Conservation (phyloP, 2,888 invertebrate genomes). For the Mesodorylaimus sp. region DNA sequence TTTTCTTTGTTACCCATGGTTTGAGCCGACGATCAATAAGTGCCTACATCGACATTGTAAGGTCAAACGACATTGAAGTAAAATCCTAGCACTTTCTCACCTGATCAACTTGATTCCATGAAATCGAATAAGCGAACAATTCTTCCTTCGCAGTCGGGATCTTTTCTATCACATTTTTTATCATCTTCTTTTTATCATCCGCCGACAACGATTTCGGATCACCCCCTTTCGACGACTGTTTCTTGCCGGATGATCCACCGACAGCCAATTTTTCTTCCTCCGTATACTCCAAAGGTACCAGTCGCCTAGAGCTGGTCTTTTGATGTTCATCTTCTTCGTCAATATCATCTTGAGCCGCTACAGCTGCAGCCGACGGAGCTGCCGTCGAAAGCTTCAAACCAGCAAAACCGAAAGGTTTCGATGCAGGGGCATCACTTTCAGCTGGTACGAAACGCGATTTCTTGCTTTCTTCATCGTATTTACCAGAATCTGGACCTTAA, state of each 20-base stretch:
- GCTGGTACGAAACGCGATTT: too few species aligned
- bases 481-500: too few species aligned
- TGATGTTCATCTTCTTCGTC: conserved; percentile 1
- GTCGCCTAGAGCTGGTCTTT: conserved; percentile 14
- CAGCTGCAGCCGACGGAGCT: background rate
- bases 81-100: too few species aligned
- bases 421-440: background rate
- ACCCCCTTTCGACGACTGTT: too few species aligned
- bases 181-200: conserved; percentile 87
- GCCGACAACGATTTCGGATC: conserved; percentile 18
- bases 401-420: background rate
- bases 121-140: conserved; percentile 78
- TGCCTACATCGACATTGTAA: conserved; percentile 35
- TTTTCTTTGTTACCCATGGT: conserved; percentile 99
- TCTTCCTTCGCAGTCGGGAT: conserved; percentile 94
- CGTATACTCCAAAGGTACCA: conserved; percentile 7
- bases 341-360: background rate
- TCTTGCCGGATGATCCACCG: conserved; percentile 13
- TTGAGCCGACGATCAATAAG: conserved; percentile 87
- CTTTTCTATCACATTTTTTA: conserved; percentile 89
- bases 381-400: background rate
- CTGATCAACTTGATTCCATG: conserved; percentile 62
- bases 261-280: conserved; percentile 2
- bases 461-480: too few species aligned
- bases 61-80: background rate